Conservation (phyloP, 2,113 vertebrate genomes). For the Rhagologus leucostigma region DNA sequence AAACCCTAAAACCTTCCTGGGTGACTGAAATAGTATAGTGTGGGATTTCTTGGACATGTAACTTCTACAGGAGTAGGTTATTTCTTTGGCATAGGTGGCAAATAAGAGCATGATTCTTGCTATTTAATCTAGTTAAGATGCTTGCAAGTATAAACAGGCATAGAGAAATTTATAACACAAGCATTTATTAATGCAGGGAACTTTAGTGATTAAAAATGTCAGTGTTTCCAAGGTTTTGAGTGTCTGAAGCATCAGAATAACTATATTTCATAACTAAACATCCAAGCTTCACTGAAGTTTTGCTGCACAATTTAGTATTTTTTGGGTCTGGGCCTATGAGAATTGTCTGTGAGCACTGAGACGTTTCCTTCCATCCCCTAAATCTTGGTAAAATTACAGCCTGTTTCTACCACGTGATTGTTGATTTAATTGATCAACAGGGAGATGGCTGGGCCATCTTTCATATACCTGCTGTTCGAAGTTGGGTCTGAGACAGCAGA, state of each 20-base stretch:
- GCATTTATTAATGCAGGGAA: neutral
- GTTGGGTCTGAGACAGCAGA: neutral
- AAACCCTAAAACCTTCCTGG: neutral
- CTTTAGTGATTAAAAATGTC: neutral
- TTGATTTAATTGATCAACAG: neutral
- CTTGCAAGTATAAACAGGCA: neutral
- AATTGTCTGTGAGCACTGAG: neutral
- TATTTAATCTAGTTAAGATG: neutral
- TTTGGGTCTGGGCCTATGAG: neutral
- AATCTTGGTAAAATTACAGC: neutral
- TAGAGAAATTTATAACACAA: neutral
- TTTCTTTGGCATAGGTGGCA: neutral
- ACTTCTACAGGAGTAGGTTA: neutral
- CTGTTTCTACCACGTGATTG: accelerated
- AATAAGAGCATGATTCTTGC: neutral
- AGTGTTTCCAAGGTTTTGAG: neutral
- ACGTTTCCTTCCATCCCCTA: neutral
- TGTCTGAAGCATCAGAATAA: neutral
- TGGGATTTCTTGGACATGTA: neutral
- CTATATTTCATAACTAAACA: neutral
- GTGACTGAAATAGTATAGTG: neutral
- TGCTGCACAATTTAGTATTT: neutral
- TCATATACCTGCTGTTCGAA: neutral
- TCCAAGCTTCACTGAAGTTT: neutral
- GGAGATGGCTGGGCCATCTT: neutral